Evolutionary conservation across 2,888 invertebrate species (phyloP).

Genomic region (Rhopalosiphum nymphaeae): DNA sequence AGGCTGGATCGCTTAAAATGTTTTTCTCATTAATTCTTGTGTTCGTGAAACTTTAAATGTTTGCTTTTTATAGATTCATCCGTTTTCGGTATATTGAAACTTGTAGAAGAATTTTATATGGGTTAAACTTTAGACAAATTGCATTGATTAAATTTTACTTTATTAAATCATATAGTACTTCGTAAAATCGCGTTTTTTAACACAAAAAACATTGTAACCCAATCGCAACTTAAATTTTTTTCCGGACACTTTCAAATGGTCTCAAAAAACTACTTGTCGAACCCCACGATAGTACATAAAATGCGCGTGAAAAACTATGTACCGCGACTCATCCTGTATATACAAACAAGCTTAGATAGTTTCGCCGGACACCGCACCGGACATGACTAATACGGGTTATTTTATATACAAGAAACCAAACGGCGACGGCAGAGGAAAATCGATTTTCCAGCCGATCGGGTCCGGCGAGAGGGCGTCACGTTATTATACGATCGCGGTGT

Average conservation of each 20-base stretch:
- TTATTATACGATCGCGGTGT: constrained; percentile 1
- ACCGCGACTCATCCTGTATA: not conserved
- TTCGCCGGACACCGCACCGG: not conserved
- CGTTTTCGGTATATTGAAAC: not conserved
- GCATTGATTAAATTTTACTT: not conserved
- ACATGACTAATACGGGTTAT: constrained; percentile 12
- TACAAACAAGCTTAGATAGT: not conserved
- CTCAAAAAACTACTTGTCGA: not conserved
- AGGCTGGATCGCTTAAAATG: not conserved
- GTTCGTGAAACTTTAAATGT: no score
- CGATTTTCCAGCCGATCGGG: constrained; percentile 50
- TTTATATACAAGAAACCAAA: constrained; percentile 1
- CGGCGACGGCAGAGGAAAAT: constrained; percentile 17
- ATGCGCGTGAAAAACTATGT: not conserved
- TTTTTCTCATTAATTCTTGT: not conserved
- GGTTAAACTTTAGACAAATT: not conserved
- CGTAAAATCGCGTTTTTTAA: not conserved
- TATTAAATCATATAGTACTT: not conserved
- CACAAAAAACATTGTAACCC: not conserved
- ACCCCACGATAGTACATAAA: no score
- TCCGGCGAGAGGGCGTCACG: not conserved
- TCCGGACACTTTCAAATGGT: not conserved
- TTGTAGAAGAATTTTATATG: not conserved
- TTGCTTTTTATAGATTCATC: not conserved
- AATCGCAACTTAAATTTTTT: not conserved